phyloP scores from a whole-genome alignment of 2,113 vertebrate species.

The Osmerus mordax region DNA sequence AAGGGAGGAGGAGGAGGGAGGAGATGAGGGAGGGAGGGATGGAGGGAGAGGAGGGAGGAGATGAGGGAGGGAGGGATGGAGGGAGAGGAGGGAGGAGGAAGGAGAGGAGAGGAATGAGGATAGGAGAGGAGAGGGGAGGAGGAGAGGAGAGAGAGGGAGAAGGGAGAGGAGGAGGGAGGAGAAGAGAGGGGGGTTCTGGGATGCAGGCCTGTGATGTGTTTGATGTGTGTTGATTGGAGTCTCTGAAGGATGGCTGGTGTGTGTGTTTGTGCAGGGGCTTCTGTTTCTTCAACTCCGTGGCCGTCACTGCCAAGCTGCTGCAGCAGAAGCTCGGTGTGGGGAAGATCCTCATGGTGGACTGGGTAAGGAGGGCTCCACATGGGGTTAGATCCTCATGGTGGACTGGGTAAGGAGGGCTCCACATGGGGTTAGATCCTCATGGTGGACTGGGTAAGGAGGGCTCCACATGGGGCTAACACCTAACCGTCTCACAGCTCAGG shows the following conservation, averaged over 20 bases:
- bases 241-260: background rate
- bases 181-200: background rate
- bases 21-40: too few species aligned
- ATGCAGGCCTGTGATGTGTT: background rate
- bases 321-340: conserved; percentile 63
- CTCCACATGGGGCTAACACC: background rate
- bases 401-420: too few species aligned
- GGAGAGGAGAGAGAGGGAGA: too few species aligned
- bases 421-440: too few species aligned
- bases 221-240: background rate
- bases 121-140: background rate
- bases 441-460: too few species aligned
- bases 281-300: conserved; percentile 67
- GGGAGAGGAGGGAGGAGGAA: too few species aligned
- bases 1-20: too few species aligned
- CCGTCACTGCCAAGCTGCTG: conserved; percentile 63
- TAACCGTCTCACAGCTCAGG: background rate
- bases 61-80: too few species aligned
- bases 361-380: conserved; percentile 42
- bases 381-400: too few species aligned
- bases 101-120: background rate
- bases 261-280: conserved; percentile 55
- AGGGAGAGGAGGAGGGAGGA: too few species aligned
- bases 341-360: conserved; percentile 66
- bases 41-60: too few species aligned